These are phyloP conservation scores for Catostylus mosaicus DNA, from an alignment of 30 jellyfish, hydroid and myxozoan genomes.

Conservation along the genomic window DNA sequence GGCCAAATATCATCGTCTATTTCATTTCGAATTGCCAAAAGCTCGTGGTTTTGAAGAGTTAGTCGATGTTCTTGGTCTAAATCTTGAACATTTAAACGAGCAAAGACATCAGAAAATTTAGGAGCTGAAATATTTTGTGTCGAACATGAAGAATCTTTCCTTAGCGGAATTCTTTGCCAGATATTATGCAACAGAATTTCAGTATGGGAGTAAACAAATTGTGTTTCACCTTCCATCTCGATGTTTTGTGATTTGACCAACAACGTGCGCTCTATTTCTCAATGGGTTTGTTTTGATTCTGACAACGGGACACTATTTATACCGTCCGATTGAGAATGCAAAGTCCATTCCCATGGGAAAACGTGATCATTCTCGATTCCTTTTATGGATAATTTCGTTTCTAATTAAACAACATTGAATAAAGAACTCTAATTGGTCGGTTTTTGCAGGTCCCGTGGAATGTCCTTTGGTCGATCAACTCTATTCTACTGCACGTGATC, in stretches of 20 bases:
- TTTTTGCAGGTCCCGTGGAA: neutral
- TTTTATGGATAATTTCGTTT: neutral
- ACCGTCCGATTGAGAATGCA: neutral
- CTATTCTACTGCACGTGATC: neutral
- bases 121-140: too few relatives aligned
- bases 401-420: neutral
- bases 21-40: slow-evolving; percentile 31
- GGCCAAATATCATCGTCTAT: slow-evolving; percentile 65
- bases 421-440: slow-evolving; percentile 30
- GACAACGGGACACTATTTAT: too few relatives aligned
- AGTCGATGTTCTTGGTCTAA: neutral
- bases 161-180: neutral
- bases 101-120: neutral
- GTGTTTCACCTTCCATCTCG: slow-evolving; percentile 28
- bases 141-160: neutral
- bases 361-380: slow-evolving; percentile 34
- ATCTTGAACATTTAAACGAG: neutral
- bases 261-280: neutral
- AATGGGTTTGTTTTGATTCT: slow-evolving; percentile 23
- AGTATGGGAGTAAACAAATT: slow-evolving; percentile 1
- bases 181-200: neutral
- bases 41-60: slow-evolving; percentile 35
- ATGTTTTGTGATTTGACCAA: neutral
- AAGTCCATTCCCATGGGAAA: slow-evolving; percentile 42
- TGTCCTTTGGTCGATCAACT: neutral